Evolutionary conservation across 2,888 invertebrate genomes (phyloP).

Genomic region (Acheta domesticus): DNA sequence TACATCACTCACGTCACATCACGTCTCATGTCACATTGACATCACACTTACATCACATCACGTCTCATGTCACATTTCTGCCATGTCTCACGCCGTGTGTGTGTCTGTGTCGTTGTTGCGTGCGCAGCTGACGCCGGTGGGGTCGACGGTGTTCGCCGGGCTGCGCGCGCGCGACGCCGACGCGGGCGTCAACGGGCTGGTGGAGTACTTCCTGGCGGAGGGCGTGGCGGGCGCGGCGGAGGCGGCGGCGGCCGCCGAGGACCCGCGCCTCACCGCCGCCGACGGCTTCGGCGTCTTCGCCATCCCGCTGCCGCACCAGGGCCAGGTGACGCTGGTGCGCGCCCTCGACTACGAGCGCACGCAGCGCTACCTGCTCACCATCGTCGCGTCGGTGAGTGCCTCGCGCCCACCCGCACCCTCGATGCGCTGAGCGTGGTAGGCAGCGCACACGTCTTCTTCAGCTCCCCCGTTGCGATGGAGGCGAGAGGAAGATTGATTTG

Average conservation of each 20-base stretch:
- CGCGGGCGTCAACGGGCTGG: slow-evolving; percentile 81
- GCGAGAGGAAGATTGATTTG: no score
- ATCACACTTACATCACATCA: no score
- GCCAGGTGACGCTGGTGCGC: slow-evolving; percentile 80
- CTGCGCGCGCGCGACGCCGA: slow-evolving; percentile 78
- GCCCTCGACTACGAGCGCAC: slow-evolving; percentile 85
- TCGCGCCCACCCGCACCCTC: no score
- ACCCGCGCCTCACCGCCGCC: slow-evolving; percentile 60
- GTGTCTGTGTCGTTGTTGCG: slow-evolving; percentile 26
- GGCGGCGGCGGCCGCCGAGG: slow-evolving; percentile 50
- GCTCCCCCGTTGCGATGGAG: no score
- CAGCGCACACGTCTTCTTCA: no score
- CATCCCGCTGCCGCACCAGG: slow-evolving; percentile 84
- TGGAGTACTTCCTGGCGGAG: slow-evolving; percentile 80
- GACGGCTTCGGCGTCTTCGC: slow-evolving; percentile 82
- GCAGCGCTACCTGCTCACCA: slow-evolving; percentile 80
- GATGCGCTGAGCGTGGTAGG: no score
- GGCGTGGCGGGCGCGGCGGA: slow-evolving; percentile 55
- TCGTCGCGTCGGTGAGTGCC: slow-evolving; percentile 72
- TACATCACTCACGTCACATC: no score
- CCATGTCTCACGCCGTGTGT: no score
- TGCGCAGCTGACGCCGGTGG: slow-evolving; percentile 79
- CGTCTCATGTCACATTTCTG: no score
- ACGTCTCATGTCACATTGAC: no score
- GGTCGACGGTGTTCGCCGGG: slow-evolving; percentile 79